Evolutionary conservation across 1,140 invertebrate species (phyloP), one percentile per base, ranked within the genome.

Genomic region (Ephestia elutella): DNA sequence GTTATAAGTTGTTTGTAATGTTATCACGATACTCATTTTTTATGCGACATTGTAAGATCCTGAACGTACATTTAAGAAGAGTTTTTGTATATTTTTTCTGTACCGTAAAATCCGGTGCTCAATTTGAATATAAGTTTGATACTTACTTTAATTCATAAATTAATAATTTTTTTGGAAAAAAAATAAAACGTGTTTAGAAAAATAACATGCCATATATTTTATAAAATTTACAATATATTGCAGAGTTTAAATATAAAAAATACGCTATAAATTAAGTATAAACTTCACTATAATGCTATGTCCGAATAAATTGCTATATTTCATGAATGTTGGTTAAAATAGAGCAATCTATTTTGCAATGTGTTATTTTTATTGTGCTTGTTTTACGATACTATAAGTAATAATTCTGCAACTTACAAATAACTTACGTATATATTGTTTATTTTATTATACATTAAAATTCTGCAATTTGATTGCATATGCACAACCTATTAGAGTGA

Each of bases 161-260:
- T 53, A 53, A 54, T n/a, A n/a, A n/a, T n/a, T n/a, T n/a, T n/a
- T n/a, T 2, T 44, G 38, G 2, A 21, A 25, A 49, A 57, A 70
- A 71, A 63, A 75, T 81, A 78, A 66, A 55, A 56, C 62, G 54
- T 55, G 54, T 70, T 75, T 75, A 82, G 73, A 84, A 84, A 87
- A 85, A 80, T 87, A 87, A 87, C 82, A 84, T 87, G 81, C 78
- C 78, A 82, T 87, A 85, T 84, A 85, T 84, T 85, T 76, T 74
- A 78, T 78, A 73, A 82, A 78, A 79, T 80, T 72, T 82, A 86
- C 77, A 44, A 84, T 77, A 75, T 71, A 71, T 73, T 75, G 71
- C 71, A 57, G 70, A 79, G 67, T 80, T 71, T 80, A 71, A 73
- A 71, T 71, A 73, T 70, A 76, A 74, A 70, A 73, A 73, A 71